Evolutionary conservation across 2,797 vertebrate genomes (phyloP).

Genomic region (Mastacembelus armatus): DNA sequence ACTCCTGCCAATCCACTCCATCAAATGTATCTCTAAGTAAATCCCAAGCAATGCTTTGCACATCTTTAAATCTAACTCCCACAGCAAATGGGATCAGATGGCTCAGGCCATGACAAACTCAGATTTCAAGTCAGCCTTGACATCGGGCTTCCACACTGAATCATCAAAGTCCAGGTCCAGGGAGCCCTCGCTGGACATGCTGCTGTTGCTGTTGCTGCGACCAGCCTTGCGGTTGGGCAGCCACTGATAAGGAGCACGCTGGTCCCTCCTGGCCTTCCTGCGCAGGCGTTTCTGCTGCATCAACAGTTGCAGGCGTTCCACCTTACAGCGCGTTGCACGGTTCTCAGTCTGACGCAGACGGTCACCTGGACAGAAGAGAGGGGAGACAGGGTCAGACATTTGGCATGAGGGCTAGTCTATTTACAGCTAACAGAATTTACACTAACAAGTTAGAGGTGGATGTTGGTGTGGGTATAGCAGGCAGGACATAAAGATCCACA

Average conservation of each 20-base stretch:
- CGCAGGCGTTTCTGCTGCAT: slow-evolving; percentile 97
- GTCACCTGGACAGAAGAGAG: slow-evolving; percentile 83
- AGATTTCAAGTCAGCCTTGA: slow-evolving; percentile 96
- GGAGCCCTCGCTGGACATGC: slow-evolving; percentile 92
- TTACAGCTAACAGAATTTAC: slow-evolving; percentile 16
- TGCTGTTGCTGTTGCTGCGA: slow-evolving; percentile 94
- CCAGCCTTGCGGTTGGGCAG: slow-evolving; percentile 92
- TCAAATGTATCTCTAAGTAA: slow-evolving; percentile 57
- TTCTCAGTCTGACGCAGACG: slow-evolving; percentile 96
- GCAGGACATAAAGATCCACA: slow-evolving; percentile 53
- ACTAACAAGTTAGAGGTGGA: background rate
- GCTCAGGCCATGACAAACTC: slow-evolving; percentile 95
- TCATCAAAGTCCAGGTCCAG: slow-evolving; percentile 97
- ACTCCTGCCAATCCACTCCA: slow-evolving; percentile 49
- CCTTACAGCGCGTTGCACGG: slow-evolving; percentile 96
- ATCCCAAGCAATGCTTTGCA: slow-evolving; percentile 52
- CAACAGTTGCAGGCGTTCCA: slow-evolving; percentile 95
- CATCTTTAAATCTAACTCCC: slow-evolving; percentile 34
- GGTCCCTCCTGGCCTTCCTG: slow-evolving; percentile 93
- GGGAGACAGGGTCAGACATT: background rate
- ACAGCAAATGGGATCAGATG: background rate
- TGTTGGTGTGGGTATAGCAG: slow-evolving; percentile 27
- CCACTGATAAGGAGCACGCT: slow-evolving; percentile 93
- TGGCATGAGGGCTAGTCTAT: background rate
- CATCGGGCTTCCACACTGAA: slow-evolving; percentile 96